These are phyloP conservation scores for Eupithecia insigniata DNA, from an alignment of 2,888 invertebrate genomes.

Conservation along the genomic window DNA sequence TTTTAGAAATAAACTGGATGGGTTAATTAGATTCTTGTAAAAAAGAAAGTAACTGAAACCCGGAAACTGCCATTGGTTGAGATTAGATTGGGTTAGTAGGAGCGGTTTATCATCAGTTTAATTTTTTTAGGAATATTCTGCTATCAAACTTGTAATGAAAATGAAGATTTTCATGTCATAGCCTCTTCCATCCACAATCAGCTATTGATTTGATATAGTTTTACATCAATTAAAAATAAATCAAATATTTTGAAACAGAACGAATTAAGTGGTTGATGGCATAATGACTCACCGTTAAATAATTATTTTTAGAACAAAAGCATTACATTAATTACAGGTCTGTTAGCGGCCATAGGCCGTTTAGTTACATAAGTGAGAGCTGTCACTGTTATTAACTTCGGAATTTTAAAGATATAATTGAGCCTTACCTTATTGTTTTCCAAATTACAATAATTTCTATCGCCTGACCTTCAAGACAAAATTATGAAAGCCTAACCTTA, in stretches of 20 bases:
- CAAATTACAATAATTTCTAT: not conserved
- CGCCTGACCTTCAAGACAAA: not conserved
- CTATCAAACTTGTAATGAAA: no score
- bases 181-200: not conserved
- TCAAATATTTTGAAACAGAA: no score
- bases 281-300: not conserved
- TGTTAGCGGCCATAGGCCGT: not conserved
- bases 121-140: no score
- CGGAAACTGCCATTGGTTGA: no score
- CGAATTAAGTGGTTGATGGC: no score
- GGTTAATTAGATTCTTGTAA: not conserved
- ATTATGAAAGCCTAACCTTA: not conserved
- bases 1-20: not conserved
- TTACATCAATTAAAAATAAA: not conserved
- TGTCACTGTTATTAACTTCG: not conserved
- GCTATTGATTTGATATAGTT: not conserved
- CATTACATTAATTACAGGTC: not conserved
- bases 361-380: not conserved
- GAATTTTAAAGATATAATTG: not conserved
- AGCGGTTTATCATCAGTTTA: no score
- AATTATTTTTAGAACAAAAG: not conserved
- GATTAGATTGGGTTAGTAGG: no score
- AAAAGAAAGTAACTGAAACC: no score
- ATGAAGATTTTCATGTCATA: not conserved
- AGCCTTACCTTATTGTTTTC: not conserved